Percentiles rank a stretch among this genome's conserved stretches.
Evolutionary conservation across 2,888 invertebrate species (phyloP).

Genomic region (Cosmorhoe ocellata): DNA sequence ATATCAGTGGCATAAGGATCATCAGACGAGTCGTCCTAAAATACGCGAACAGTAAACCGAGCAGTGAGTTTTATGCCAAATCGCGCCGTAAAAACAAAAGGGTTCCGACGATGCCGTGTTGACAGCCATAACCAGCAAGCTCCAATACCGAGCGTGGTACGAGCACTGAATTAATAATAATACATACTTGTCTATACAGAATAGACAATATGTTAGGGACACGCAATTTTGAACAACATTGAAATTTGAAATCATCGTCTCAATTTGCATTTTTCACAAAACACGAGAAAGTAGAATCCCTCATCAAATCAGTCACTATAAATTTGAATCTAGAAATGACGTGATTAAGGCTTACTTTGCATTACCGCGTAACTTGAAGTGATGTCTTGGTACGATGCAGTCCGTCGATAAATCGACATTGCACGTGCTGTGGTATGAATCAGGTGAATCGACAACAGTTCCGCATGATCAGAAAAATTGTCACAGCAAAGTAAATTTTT

Average conservation of each 20-base stretch:
- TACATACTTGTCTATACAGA: background rate
- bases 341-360: too few species aligned
- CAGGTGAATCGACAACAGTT: conserved; percentile 18
- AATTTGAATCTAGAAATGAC: too few species aligned
- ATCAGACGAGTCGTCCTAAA: too few species aligned
- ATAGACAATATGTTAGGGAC: too few species aligned
- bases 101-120: conserved; percentile 25
- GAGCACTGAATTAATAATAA: background rate
- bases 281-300: too few species aligned
- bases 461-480: background rate
- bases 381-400: conserved; percentile 14
- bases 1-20: too few species aligned
- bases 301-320: too few species aligned
- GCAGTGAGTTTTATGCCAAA: background rate
- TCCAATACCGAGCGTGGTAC: conserved; percentile 7
- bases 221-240: too few species aligned
- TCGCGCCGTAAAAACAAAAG: conserved; percentile 3
- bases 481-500: too few species aligned
- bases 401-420: conserved; percentile 14
- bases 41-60: background rate
- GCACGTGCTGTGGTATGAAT: conserved; percentile 25
- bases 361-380: background rate
- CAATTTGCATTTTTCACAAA: too few species aligned
- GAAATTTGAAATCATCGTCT: too few species aligned
- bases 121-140: conserved; percentile 22